Evolutionary conservation across 2,113 vertebrate species (phyloP), one percentile per base, ranked within the genome.

Genomic region (Microcebus murinus): DNA sequence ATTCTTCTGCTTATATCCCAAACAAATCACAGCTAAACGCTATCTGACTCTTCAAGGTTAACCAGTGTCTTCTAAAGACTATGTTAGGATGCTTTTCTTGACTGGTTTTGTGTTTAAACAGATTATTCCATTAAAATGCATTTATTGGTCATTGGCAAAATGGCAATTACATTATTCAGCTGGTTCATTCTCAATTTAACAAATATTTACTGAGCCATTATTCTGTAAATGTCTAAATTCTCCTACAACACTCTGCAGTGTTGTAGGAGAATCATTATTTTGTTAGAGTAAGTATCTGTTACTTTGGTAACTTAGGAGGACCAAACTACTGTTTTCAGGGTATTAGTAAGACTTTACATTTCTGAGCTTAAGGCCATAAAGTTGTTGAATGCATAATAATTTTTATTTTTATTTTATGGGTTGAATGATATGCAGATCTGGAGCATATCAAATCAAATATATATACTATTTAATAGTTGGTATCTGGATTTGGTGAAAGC

Each of bases 121-220:
- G 31, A 84, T 80, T 90, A 76, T 48, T 90, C 21, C 31, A 90
- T 86, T 92, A 5, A 74, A 83, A 52, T 57, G 29, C 29, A 52
- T 59, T 92, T 94, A 84, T 15, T 52, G 57, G 83, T 81, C 63
- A 77, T 48, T 81, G 34, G 17, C 31, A 97, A 84, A 90, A 91
- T 71, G 34, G 34, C 14, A 68, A 81, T 68, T 71, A 70, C 82
- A 55, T 81, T 88, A 87, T 94, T 93, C 8, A 17, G 12, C 59
- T 67, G 20, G 42, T 20, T 95, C 76, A 84, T 87, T 95, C 48
- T 95, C 90, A 55, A 39, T 96, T 92, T 92, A 74, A 90, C 45
- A 93, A 29, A 68, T 70, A 80, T 68, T 93, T 92, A 82, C 48
- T 39, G 13, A 92, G 36, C 27, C 73, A 63, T 94, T 87, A 50